A percentile compares a stretch with the other conserved stretches of the same genome.
These are phyloP conservation scores for Odontomachus brunneus DNA, from an alignment of 1,140 invertebrate species.

Conservation along the genomic window DNA sequence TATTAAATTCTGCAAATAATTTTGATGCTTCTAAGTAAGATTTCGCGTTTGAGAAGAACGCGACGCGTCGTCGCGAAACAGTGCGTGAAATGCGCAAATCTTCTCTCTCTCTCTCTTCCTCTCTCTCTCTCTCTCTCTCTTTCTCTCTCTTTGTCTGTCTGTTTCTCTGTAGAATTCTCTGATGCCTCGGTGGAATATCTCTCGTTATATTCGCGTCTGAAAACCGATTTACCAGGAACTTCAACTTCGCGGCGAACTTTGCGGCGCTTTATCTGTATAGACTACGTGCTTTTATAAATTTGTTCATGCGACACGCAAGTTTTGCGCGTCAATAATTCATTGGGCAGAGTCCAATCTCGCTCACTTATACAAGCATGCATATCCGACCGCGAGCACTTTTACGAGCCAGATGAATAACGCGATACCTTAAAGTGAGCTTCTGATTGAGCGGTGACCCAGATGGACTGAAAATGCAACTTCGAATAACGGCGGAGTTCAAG, in stretches of 20 bases:
- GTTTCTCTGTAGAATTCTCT: no score
- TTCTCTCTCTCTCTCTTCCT: no score
- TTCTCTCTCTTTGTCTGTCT: no score
- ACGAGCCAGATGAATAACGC: slow-evolving; percentile 26
- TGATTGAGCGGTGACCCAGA: slow-evolving; percentile 25
- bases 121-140: no score
- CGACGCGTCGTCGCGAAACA: not conserved
- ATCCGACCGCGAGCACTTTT: slow-evolving; percentile 1
- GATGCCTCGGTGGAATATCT: not conserved
- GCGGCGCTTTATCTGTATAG: not conserved
- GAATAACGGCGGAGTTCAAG: not conserved
- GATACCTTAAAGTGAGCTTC: slow-evolving; percentile 18
- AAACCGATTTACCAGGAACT: slow-evolving; percentile 2
- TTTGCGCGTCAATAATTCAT: slow-evolving; percentile 36
- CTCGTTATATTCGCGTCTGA: slow-evolving; percentile 11
- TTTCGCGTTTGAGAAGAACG: slow-evolving; percentile 14
- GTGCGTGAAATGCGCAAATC: not conserved
- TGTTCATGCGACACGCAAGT: slow-evolving; percentile 38
- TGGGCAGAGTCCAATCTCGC: slow-evolving; percentile 12
- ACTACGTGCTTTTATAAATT: slow-evolving; percentile 12
- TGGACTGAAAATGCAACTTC: slow-evolving; percentile 12
- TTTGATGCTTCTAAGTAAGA: slow-evolving; percentile 10
- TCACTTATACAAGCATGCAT: not conserved
- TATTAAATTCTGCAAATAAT: slow-evolving; percentile 60
- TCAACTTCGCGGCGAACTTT: not conserved